Evolutionary conservation across 2,797 vertebrate genomes (phyloP), one percentile per base, ranked within the genome.

Genomic region (Crypturellus tataupa): DNA sequence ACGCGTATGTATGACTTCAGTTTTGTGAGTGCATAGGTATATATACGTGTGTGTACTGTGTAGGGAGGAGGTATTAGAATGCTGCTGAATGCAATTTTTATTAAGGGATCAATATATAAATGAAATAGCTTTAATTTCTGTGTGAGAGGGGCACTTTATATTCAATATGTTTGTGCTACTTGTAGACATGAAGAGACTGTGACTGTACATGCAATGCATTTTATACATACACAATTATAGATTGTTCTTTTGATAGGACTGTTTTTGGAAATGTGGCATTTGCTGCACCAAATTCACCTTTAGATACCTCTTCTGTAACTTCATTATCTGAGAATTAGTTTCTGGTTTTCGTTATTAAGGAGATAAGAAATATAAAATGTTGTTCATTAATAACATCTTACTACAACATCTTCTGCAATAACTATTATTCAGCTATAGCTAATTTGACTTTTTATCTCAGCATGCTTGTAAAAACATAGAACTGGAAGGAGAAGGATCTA

Each of bases 141-240:
- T 39, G 29, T 21, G 29, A 67, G 39, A 29, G 25, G 19, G 17
- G 35, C 37, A 70, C 37, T 19, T 29, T 39, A 27, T 35, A 37
- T 37, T 51, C 47, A 35, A 37, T 69, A 31, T 29, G 6, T 55
- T 40, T 40, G 17, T 16, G 80, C 10, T 3, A 44, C 63, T 68
- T 80, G 37, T 53, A 33, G 24, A 58, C 76, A 75, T 0, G 3
- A 49, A 8, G 76, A 23, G 6, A 6, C 24, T 69, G 33, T 15
- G 23, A 11, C 7, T 39, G 24, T 49, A 60, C 25, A 37, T 51
- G 11, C 23, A 82, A 8, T 82, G 3, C 4, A 23, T 85, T 23
- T 78, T 63, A 15, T 5, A 53, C 8, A 7, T 49, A 13, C 6
- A 10, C 27, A n/a, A 24, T 40, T 60, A 56, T 0, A 0, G 37